Base-by-base conservation (phyloP, 2,888 invertebrate genomes). In the Strigamia crassipes region DNA sequence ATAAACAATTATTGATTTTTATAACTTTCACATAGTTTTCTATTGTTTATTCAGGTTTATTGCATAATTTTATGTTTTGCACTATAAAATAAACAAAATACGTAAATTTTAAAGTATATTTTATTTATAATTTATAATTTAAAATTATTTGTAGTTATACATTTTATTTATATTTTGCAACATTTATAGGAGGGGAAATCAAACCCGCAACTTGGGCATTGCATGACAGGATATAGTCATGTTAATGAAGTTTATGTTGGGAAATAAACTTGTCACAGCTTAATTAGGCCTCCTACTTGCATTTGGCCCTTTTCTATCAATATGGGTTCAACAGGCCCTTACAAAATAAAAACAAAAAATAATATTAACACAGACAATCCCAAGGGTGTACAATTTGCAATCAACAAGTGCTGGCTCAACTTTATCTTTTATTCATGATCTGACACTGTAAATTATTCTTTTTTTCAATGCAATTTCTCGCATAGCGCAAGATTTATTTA, bases 251-350 rank as follows among this genome's bases (percentile, higher is more conserved):
- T 66, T 66, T 66, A 66, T 31, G 66, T 66, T 13, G 3, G 27
- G 34, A 10, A 66, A 66, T 66, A 66, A 66, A 66, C 66, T 66
- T 66, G 66, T 66, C 66, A 66, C 66, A 66, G 27, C 66, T 66
- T 31, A 66, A 66, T 66, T 66, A 66, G 66, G 66, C 1, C 51
- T 51, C n/a, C 51, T 18, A 51, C 18, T 51, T 51, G 4, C 51
- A 51, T 51, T 51, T 51, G 51, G 15, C 51, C 27, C 66, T 31
- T 66, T 34, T 66, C 23, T 66, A 23, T 27, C 66, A 27, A 27
- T 27, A 27, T 66, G 51, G 18, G n/a, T 66, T 66, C 23, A 66
- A 66, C n/a, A 23, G 5, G 66, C 66, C 15, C 10, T 13, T 10
- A n/a, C n/a, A n/a, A n/a, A n/a, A n/a, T 27, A 18, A 66, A 27